Evolutionary conservation across 2,888 invertebrate species (phyloP), one percentile per base, ranked within the genome.

Genomic region (Drosophila emarginata): DNA sequence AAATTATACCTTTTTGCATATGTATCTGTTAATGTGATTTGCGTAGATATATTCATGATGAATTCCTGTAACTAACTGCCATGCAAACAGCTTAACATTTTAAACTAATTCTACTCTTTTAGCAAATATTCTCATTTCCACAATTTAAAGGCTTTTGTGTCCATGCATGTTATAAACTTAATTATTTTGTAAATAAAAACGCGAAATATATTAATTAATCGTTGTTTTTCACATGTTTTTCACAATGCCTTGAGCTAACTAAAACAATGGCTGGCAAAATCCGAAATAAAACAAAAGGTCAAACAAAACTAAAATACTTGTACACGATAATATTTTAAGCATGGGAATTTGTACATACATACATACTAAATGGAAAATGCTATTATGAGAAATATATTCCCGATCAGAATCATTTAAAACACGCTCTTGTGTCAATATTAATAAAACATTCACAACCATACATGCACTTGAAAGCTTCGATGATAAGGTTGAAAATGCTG

Each of bases 381-480:
- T 5, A 5, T 5, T 4, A 26, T 4, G 26, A 4, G 6, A 26
- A 26, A 1, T 26, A 26, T 26, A 26, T 26, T 26, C 6, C 26
- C 5, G 26, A 26, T 26, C 3, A 5, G 1, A n/a, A n/a, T n/a
- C n/a, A 6, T 26, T 26, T 5, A 26, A 3, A 26, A 26, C 64
- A 50, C 54, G n/a, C 52, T 58, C 62, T 32, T 58, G 45, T 57
- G 52, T n/a, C 56, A 45, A 12, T n/a, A n/a, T n/a, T n/a, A n/a
- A n/a, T n/a, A n/a, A n/a, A n/a, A n/a, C n/a, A n/a, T n/a, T n/a
- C n/a, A n/a, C n/a, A n/a, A n/a, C n/a, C n/a, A n/a, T n/a, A n/a
- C n/a, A n/a, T n/a, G n/a, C n/a, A n/a, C n/a, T n/a, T n/a, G n/a
- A n/a, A n/a, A n/a, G n/a, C n/a, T n/a, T n/a, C n/a, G n/a, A n/a